Evolutionary conservation across 2,797 vertebrate genomes (phyloP).

Genomic region (Oreortyx pictus): DNA sequence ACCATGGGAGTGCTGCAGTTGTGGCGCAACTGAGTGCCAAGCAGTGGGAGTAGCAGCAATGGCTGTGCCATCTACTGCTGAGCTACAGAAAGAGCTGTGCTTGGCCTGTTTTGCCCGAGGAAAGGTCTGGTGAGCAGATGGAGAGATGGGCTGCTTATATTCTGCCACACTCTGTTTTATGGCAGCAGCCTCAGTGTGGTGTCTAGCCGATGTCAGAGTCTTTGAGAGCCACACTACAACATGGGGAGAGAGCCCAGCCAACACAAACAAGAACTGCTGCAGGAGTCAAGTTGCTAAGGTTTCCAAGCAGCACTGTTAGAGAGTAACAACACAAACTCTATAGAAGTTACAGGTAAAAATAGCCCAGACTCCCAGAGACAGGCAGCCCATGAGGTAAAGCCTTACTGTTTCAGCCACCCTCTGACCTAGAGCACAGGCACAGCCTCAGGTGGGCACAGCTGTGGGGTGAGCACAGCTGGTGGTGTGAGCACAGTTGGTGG

Average conservation of each 20-base stretch:
- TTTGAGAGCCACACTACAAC: background rate
- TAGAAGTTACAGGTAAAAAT: background rate
- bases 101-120: background rate
- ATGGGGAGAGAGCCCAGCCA: background rate
- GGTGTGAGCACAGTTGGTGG: background rate
- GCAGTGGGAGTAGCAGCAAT: background rate
- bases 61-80: slow-evolving; percentile 44
- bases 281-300: background rate
- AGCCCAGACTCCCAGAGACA: background rate
- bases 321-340: background rate
- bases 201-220: background rate
- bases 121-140: slow-evolving; percentile 25
- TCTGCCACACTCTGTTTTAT: rapidly evolving
- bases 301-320: background rate
- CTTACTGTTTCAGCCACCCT: background rate
- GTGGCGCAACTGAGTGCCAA: background rate
- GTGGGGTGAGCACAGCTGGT: too few species aligned
- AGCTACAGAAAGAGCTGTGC: slow-evolving; percentile 21
- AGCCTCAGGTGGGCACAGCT: background rate
- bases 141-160: background rate
- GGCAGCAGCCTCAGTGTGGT: background rate
- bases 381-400: background rate
- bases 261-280: background rate
- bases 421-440: background rate
- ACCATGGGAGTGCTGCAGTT: slow-evolving; percentile 53